A percentile compares a stretch with the other conserved stretches of the same genome.
phyloP scores from a whole-genome alignment of 2,888 invertebrate species.

The Acronicta aceris region DNA sequence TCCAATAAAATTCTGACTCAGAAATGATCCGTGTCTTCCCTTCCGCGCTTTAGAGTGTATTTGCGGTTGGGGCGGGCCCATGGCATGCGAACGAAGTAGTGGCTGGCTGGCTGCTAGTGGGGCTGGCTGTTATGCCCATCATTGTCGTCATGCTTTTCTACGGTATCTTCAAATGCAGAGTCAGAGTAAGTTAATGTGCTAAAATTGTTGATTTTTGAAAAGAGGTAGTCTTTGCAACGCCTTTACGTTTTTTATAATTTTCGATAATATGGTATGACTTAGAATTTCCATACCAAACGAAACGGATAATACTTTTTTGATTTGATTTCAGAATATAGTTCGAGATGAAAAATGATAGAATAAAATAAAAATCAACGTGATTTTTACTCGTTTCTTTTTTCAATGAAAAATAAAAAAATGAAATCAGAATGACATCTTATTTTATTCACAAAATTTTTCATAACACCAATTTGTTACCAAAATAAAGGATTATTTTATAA shows the following conservation, averaged over 20 bases:
- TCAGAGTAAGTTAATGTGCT: slow-evolving; percentile 68
- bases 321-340: slow-evolving; percentile 82
- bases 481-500: slow-evolving; percentile 86
- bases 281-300: no score
- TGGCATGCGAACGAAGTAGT: slow-evolving; percentile 59
- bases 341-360: slow-evolving; percentile 71
- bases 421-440: slow-evolving; percentile 84
- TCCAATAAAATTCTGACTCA: no score
- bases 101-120: slow-evolving; percentile 72
- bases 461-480: slow-evolving; percentile 89
- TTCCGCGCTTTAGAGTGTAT: slow-evolving; percentile 60
- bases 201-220: not conserved
- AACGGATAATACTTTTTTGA: not conserved
- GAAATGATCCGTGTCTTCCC: not conserved
- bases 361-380: slow-evolving; percentile 21
- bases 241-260: no score
- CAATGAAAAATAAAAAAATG: slow-evolving; percentile 46
- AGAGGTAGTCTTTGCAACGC: no score
- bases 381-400: slow-evolving; percentile 20
- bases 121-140: slow-evolving; percentile 66
- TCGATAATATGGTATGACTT: no score
- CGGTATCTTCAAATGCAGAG: slow-evolving; percentile 79
- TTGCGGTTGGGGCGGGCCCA: slow-evolving; percentile 59
- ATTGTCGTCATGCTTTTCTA: slow-evolving; percentile 66
- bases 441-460: slow-evolving; percentile 87